phyloP scores from a whole-genome alignment of 1,140 invertebrate genomes.

The Macrobrachium rosenbergii region DNA sequence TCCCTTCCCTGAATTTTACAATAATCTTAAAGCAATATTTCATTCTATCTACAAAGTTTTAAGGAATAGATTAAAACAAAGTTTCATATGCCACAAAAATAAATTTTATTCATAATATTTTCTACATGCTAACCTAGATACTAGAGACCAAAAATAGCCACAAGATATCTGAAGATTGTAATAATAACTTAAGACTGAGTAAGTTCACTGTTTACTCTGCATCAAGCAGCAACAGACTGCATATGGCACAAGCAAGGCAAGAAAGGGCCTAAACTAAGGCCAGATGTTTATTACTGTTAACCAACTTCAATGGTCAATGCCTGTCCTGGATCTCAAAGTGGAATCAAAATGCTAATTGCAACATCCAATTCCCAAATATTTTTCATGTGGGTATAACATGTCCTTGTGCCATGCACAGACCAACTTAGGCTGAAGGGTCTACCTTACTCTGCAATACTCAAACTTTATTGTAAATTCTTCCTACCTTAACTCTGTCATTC shows the following conservation, averaged over 20 bases:
- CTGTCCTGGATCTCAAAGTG: too few species aligned
- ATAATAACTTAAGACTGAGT: slow-evolving; percentile 56
- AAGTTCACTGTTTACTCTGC: slow-evolving; percentile 31
- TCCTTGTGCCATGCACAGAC: slow-evolving; percentile 46
- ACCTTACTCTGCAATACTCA: slow-evolving; percentile 35
- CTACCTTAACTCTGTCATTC: too few species aligned
- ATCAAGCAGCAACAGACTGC: slow-evolving; percentile 39
- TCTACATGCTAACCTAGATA: slow-evolving; percentile 54
- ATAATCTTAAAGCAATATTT: too few species aligned
- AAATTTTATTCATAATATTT: slow-evolving; percentile 61
- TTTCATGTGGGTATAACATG: neutral
- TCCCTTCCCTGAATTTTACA: too few species aligned
- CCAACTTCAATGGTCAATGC: neutral
- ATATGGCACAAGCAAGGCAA: slow-evolving; percentile 51
- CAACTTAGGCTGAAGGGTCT: slow-evolving; percentile 28
- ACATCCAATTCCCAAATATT: neutral
- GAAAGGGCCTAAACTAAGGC: neutral
- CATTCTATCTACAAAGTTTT: neutral
- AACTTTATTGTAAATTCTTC: neutral
- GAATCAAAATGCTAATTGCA: neutral
- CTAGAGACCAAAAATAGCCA: slow-evolving; percentile 60
- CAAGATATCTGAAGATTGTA: slow-evolving; percentile 54
- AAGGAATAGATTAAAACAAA: slow-evolving; percentile 22
- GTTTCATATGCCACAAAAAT: slow-evolving; percentile 54
- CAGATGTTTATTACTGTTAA: slow-evolving; percentile 12